Evolutionary conservation across 2,113 vertebrate genomes (phyloP).

Genomic region (Noctilio leporinus): DNA sequence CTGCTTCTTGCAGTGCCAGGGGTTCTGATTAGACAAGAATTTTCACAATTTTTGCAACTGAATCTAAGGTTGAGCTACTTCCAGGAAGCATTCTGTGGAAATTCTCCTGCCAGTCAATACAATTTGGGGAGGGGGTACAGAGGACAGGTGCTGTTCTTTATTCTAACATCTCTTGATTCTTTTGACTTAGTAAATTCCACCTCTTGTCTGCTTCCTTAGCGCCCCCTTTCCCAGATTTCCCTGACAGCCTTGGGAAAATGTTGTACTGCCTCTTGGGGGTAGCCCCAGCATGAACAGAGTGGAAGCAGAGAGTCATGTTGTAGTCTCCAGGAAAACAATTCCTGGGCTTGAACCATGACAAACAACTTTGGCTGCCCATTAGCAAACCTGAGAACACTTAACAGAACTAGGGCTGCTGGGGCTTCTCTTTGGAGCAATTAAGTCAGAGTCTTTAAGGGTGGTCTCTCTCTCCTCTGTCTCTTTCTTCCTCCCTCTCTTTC

Average conservation of each 20-base stretch:
- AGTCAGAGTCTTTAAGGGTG: background rate
- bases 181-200: background rate
- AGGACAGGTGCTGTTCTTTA: background rate
- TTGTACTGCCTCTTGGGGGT: background rate
- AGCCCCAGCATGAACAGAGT: background rate
- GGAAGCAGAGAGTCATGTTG: background rate
- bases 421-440: background rate
- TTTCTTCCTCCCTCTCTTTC: background rate
- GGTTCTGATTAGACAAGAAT: slow-evolving; percentile 32
- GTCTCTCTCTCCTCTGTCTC: background rate
- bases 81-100: slow-evolving; percentile 40
- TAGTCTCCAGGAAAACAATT: background rate
- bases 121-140: background rate
- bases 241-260: background rate
- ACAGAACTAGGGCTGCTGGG: background rate
- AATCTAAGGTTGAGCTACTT: slow-evolving; percentile 10
- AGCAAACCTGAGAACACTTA: background rate
- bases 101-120: background rate
- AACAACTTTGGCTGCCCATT: background rate
- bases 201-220: background rate
- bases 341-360: background rate
- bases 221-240: background rate
- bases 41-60: slow-evolving; percentile 42
- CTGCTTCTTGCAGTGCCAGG: background rate
- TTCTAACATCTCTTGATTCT: background rate